Conservation (phyloP, 2,113 vertebrate species). For the Hyperopisus bebe region DNA sequence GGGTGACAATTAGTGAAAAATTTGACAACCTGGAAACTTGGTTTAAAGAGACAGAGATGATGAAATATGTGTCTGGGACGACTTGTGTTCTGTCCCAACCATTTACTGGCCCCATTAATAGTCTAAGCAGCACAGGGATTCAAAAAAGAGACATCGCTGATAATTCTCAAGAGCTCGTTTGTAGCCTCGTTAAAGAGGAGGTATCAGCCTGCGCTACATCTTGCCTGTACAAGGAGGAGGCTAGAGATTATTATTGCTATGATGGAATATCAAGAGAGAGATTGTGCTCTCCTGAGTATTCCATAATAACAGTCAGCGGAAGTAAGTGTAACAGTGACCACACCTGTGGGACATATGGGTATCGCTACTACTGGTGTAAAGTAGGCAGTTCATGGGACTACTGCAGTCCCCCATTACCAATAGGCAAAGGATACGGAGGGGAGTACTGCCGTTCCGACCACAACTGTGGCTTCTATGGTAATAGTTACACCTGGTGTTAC, state of each 20-base stretch:
- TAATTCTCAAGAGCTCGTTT: background rate
- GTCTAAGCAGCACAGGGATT: background rate
- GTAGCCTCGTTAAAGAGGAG: background rate
- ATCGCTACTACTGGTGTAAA: background rate
- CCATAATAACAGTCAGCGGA: background rate
- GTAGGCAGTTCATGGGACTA: background rate
- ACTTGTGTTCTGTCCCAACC: background rate
- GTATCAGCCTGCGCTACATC: background rate
- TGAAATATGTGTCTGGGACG: background rate
- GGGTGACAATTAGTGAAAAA: too few relatives aligned
- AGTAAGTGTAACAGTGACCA: background rate
- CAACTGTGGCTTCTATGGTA: background rate
- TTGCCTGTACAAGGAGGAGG: background rate
- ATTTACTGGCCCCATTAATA: background rate
- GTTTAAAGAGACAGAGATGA: too few relatives aligned
- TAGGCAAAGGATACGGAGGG: background rate
- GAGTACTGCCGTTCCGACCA: background rate
- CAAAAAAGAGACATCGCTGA: background rate
- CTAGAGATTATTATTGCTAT: background rate
- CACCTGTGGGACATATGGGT: background rate
- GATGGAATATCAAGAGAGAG: background rate
- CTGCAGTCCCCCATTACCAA: background rate
- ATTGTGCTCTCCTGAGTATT: background rate
- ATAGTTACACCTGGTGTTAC: background rate
- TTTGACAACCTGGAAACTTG: too few relatives aligned